Base-by-base conservation (phyloP, 2,888 invertebrate species). In the Athalia cordata region DNA sequence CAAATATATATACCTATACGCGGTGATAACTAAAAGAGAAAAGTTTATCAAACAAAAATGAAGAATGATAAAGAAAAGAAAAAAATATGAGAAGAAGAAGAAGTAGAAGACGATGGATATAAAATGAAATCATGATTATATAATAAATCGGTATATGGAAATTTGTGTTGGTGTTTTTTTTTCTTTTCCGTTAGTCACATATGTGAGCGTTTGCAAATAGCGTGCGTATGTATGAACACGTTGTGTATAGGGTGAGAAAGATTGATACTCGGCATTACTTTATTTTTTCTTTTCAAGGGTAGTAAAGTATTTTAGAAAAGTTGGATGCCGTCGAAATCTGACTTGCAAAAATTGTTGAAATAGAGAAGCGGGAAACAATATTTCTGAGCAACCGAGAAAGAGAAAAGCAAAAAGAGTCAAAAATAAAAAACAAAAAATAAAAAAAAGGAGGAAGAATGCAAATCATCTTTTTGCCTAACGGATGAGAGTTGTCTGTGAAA, bases 1-100 rank as follows among this genome's bases (percentile, higher is more conserved):
- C 87, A 90, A 90, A 90, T 88, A 90, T 86, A 83, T 84, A 84
- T 64, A 76, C n/a, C n/a, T n/a, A n/a, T n/a, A n/a, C n/a, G n/a
- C n/a, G 79, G 55, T 6, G 52, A 15, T 43, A 2, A 5, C 78
- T 68, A 61, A 68, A 49, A 15, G 29, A 74, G 74, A 66, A 79
- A 81, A 79, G 79, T 80, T 77, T 78, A 77, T 13, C 13, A 49
- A 13, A 15, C 13, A 3, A 49, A 45, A 45, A 45, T 64, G 6
- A n/a, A 68, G 43, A 9, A 3, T 29, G 43, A 68, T 9, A 59
- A 62, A 62, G 47, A 59, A 0, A 15, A 11, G n/a, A 47, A 49
- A 65, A 65, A 13, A n/a, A n/a, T n/a, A n/a, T n/a, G n/a, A n/a
- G n/a, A n/a, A n/a, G n/a, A n/a, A 49, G 65, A 3, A 29, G 52